Evolutionary conservation across 2,797 vertebrate genomes (phyloP).

Genomic region (Bucorvus abyssinicus): DNA sequence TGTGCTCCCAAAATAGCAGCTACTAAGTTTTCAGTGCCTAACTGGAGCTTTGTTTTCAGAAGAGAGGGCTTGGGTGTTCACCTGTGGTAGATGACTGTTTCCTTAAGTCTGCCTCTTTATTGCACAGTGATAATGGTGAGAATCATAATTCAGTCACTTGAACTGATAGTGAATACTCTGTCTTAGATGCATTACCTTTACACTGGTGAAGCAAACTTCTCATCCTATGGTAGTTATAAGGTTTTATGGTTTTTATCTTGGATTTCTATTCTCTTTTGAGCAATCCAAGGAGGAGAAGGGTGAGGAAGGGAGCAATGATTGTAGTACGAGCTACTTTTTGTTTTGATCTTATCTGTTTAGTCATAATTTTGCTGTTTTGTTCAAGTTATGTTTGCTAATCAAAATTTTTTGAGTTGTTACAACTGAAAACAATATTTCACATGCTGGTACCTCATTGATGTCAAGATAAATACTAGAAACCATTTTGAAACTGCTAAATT

Average conservation of each 20-base stretch:
- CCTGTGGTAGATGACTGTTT: not conserved
- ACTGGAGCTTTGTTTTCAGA: not conserved
- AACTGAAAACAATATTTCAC: not conserved
- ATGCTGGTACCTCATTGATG: not conserved
- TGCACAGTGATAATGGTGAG: not conserved
- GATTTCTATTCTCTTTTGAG: not conserved
- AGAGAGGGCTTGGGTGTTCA: not conserved
- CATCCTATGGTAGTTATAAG: not conserved
- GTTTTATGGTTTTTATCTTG: not conserved
- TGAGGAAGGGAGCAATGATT: not conserved
- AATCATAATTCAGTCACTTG: not conserved
- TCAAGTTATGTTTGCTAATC: not conserved
- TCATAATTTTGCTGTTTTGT: not conserved
- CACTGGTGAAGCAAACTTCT: not conserved
- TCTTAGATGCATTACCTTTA: fast-evolving
- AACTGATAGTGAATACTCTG: not conserved
- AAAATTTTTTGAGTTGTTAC: not conserved
- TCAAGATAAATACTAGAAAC: not conserved
- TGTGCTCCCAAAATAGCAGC: not conserved
- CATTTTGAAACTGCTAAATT: not conserved
- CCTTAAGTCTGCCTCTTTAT: not conserved
- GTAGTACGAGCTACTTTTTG: not conserved
- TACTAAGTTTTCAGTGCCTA: not conserved
- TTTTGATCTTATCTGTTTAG: not conserved
- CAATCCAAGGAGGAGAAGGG: not conserved